Percentiles rank a stretch among this genome's conserved stretches.
Evolutionary conservation across 2,113 vertebrate genomes (phyloP).

Genomic region (Columbina picui): DNA sequence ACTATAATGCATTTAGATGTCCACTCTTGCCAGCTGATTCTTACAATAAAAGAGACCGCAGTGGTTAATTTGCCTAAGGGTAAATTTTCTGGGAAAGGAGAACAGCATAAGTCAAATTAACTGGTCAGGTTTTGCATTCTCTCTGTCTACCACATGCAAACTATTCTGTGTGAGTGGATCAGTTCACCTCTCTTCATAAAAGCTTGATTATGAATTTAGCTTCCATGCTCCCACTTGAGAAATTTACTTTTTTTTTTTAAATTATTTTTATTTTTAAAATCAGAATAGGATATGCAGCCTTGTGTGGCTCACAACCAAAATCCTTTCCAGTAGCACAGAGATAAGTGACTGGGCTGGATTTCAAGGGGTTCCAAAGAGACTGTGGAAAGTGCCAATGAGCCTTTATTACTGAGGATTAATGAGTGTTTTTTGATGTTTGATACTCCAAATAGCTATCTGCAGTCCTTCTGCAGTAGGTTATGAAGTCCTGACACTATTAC

Average conservation of each 20-base stretch:
- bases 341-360: background rate
- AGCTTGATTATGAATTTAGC: background rate
- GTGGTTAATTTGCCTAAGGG: background rate
- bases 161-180: background rate
- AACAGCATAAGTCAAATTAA: background rate
- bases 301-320: background rate
- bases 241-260: too few relatives aligned
- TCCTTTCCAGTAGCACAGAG: background rate
- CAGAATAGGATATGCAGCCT: rapidly evolving
- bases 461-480: background rate
- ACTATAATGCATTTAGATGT: background rate
- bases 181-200: background rate
- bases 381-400: background rate
- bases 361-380: background rate
- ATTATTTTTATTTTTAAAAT: background rate
- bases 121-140: background rate
- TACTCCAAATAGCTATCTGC: background rate
- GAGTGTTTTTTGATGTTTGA: background rate
- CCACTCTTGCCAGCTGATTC: background rate
- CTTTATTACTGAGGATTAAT: background rate
- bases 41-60: background rate
- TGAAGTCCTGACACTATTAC: background rate
- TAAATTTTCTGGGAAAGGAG: background rate
- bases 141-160: background rate
- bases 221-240: background rate